phyloP scores from a whole-genome alignment of 2,888 invertebrate species.

The Lithophane semibrunnea region DNA sequence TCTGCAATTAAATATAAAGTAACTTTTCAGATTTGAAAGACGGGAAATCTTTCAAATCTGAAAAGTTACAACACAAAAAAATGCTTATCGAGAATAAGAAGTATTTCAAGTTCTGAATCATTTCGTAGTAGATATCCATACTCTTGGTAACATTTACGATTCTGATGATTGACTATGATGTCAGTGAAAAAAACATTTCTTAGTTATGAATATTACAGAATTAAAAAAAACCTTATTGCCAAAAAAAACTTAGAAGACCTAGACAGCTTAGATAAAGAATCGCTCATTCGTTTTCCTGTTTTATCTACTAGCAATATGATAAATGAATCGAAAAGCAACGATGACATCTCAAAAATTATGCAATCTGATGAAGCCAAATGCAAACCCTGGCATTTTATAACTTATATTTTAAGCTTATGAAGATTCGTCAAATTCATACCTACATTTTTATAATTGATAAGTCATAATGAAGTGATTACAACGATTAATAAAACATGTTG shows the following conservation, averaged over 20 bases:
- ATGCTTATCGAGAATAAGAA: not conserved
- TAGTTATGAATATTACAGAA: too few relatives aligned
- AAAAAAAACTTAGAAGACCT: too few relatives aligned
- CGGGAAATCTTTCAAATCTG: too few relatives aligned
- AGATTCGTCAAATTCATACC: slow-evolving; percentile 17
- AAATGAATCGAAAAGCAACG: not conserved
- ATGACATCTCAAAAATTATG: not conserved
- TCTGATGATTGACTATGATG: not conserved
- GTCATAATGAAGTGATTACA: slow-evolving; percentile 39
- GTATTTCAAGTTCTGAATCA: not conserved
- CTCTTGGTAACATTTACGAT: not conserved
- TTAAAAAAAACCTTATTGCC: too few relatives aligned
- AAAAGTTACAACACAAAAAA: too few relatives aligned
- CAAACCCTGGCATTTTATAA: slow-evolving; percentile 11
- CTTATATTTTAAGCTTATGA: not conserved
- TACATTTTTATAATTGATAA: slow-evolving; percentile 22
- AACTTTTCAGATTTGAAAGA: not conserved
- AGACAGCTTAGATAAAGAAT: too few relatives aligned
- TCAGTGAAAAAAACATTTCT: too few relatives aligned
- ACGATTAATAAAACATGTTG: slow-evolving; percentile 34
- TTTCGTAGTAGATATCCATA: not conserved
- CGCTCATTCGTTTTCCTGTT: not conserved
- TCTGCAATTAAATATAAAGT: not conserved
- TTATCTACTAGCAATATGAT: not conserved
- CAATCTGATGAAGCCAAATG: not conserved